Evolutionary conservation across 2,888 invertebrate genomes (phyloP), one percentile per base, ranked within the genome.

Genomic region (Dicyrtoma fusca): DNA sequence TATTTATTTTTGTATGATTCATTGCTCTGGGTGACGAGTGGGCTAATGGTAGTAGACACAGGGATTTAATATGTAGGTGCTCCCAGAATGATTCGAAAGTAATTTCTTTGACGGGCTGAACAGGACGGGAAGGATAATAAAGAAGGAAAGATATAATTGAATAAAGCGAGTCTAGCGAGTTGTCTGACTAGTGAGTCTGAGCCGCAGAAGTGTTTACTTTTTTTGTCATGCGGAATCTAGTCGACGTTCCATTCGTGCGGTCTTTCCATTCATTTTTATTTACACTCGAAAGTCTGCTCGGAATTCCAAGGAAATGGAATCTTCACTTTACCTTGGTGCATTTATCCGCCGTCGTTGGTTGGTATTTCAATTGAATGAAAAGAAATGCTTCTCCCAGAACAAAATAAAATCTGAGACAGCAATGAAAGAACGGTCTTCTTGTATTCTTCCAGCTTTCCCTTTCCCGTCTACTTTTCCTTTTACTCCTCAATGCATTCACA

Each of bases 301-400:
- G 63, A 63, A 63, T 63, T 63, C 63, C 26, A 21, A 63, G 45
- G 63, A 63, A 63, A 63, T 63, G 63, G 63, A 63, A 45, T 63
- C 63, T 45, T 63, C 8, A 63, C 63, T 63, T 63, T 63, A 63
- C 63, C 63, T 63, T 63, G 23, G 63, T 63, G 63, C 63, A 63
- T 63, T 47, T 49, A 49, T 64, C 49, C 64, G 11, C 49, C 47
- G 34, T 3, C 8, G 3, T 63, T 47, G 21, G 10, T 47, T 47
- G 64, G 64, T 64, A 64, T 64, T 64, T 49, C 49, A 64, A 64
- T 64, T 64, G 64, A 64, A 49, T 63, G 62, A 63, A 44, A 21
- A 3, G 44, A 63, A 44, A 21, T 44, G 62, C 42, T 21, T 44
- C 44, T 42, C 13, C 17, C 21, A 42, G 61, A 61, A 34, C n/a